Base-by-base conservation (phyloP, 2,797 vertebrate genomes). In the Anabacerthia variegaticeps region DNA sequence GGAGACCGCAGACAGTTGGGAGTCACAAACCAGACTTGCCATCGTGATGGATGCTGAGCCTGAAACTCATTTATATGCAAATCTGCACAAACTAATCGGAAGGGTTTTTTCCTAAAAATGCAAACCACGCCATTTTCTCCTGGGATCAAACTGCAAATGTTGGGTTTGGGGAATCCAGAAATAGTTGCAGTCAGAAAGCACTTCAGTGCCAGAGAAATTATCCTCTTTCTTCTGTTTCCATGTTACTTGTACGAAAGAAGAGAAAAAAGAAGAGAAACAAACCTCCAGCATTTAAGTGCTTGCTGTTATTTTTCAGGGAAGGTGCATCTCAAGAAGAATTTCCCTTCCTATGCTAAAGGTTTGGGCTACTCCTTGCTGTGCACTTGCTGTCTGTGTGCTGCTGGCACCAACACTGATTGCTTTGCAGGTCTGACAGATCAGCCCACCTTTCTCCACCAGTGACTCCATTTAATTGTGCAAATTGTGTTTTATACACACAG, bases 391-490 rank as follows among this genome's bases (percentile, higher is more conserved):
- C 32, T 20, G 34, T 78, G 95, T 97, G 98, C 98, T 98, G 91
- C 98, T 97, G 95, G 97, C 98, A 58, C 97, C 92, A 32, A 96
- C 94, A 85, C 97, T 97, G 95, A 98, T 98, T 62, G 97, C 73
- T 59, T 95, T 97, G 85, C 97, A 98, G 79, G 98, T 98, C 94
- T 98, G 98, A 86, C 97, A 98, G 41, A 98, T 98, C 76, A 98
- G 93, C 85, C 98, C 90, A 55, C 99, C 98, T 97, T 99, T 98
- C 97, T 98, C 98, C 78, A 98, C 96, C 67, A 98, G 85, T n/a
- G 98, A 98, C 62, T 98, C 97, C 22, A 98, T 98, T 97, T 98
- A 98, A 96, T 98, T 98, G 63, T 98, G 98, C 93, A 99, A 98
- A 97, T 99, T 98, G 95, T 39, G 98, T 69, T 98, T 98, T 68